Evolutionary conservation across 2,888 invertebrate genomes (phyloP).

Genomic region (Macrophya annulata): DNA sequence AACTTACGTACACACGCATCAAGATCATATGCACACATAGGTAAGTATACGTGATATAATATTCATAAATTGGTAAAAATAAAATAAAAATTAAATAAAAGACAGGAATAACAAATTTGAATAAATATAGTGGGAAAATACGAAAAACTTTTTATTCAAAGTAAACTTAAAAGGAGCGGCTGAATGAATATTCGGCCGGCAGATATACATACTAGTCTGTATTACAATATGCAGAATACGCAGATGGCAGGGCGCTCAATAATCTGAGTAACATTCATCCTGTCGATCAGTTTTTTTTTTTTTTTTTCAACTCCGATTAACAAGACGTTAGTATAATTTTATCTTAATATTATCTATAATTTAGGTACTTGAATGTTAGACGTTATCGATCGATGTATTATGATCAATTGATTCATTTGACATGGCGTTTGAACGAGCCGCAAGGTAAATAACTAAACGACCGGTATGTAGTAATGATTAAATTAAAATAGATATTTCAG

Average conservation of each 20-base stretch:
- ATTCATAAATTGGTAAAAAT: not conserved
- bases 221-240: not conserved
- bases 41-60: not conserved
- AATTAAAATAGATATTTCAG: not conserved
- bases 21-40: not conserved
- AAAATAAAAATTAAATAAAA: not conserved
- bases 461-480: not conserved
- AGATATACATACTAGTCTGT: not conserved
- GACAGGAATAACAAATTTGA: conserved; percentile 35
- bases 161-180: not conserved
- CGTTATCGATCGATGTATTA: not conserved
- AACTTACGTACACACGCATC: not conserved
- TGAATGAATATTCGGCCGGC: not conserved
- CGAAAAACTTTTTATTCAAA: not conserved
- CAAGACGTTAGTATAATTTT: not conserved
- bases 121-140: not conserved
- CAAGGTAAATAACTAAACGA: not conserved
- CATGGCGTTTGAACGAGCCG: conserved; percentile 22
- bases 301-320: not conserved
- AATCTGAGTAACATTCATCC: conserved; percentile 5
- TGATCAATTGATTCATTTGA: conserved; percentile 15
- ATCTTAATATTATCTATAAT: not conserved
- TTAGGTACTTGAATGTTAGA: not conserved
- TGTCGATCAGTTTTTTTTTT: not conserved
- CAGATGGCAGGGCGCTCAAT: conserved; percentile 46